A percentile compares a stretch with the other conserved stretches of the same genome.
These are phyloP conservation scores for Microctonus hyperodae DNA, from an alignment of 2,888 invertebrate species.

Conservation along the genomic window DNA sequence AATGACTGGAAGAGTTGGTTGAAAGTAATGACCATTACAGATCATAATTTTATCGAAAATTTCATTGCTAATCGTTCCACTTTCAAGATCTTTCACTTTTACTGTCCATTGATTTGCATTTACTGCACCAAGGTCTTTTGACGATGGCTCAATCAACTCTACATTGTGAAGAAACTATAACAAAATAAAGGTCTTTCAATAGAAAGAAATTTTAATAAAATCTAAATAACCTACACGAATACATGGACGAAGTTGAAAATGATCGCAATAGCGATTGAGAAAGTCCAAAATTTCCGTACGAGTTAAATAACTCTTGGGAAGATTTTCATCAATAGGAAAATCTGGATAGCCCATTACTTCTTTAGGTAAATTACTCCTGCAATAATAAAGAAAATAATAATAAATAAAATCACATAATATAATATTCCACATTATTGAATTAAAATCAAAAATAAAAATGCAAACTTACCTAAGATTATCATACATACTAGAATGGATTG, in stretches of 20 bases:
- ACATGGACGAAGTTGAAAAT: slow-evolving; percentile 71
- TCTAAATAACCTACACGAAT: slow-evolving; percentile 67
- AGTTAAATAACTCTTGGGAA: slow-evolving; percentile 75
- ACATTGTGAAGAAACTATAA: slow-evolving; percentile 56
- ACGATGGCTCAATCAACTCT: slow-evolving; percentile 48
- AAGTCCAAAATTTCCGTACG: slow-evolving; percentile 79
- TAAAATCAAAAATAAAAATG: too few species aligned
- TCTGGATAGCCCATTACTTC: slow-evolving; percentile 93
- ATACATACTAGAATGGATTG: slow-evolving; percentile 93
- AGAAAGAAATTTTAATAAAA: neutral
- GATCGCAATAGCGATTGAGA: slow-evolving; percentile 74
- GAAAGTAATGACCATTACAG: slow-evolving; percentile 66
- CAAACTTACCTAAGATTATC: slow-evolving; percentile 77
- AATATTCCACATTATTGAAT: too few species aligned
- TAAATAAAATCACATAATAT: too few species aligned
- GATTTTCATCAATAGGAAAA: slow-evolving; percentile 75
- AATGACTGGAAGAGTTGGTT: slow-evolving; percentile 64
- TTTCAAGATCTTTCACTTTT: slow-evolving; percentile 52
- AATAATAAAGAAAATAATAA: slow-evolving; percentile 48
- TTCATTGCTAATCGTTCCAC: slow-evolving; percentile 42
- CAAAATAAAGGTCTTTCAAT: slow-evolving; percentile 1
- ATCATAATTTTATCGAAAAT: slow-evolving; percentile 61
- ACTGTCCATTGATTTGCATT: slow-evolving; percentile 53
- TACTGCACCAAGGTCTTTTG: slow-evolving; percentile 9
- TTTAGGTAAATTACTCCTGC: slow-evolving; percentile 90